phyloP scores from a whole-genome alignment of 2,113 vertebrate species.

The Tympanuchus pallidicinctus region DNA sequence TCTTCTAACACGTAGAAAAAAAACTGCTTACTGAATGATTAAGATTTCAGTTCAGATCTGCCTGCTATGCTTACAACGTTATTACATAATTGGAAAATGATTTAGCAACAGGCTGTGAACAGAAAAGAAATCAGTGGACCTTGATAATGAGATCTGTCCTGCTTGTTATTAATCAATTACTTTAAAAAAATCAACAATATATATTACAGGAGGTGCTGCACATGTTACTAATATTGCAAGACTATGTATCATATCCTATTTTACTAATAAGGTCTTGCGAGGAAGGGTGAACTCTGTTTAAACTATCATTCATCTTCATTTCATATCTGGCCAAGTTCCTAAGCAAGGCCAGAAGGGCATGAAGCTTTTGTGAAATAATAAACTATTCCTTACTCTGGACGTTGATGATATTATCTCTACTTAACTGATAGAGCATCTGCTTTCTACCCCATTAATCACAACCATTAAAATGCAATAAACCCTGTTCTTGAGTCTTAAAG shows the following conservation, averaged over 20 bases:
- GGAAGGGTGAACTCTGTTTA: conserved; percentile 46
- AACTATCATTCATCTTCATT: conserved; percentile 69
- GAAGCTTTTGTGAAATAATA: conserved; percentile 49
- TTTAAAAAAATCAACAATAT: background rate
- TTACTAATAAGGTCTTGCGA: conserved; percentile 47
- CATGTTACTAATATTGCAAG: conserved; percentile 23
- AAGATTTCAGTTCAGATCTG: conserved; percentile 4
- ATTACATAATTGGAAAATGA: conserved; percentile 45
- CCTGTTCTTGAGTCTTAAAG: background rate
- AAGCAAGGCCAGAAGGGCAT: conserved; percentile 63
- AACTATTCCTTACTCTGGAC: conserved; percentile 26
- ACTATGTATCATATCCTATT: background rate
- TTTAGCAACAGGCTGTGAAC: conserved; percentile 29
- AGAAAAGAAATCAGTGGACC: conserved; percentile 43
- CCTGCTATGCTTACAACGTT: conserved; percentile 7
- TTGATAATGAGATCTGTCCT: conserved; percentile 52
- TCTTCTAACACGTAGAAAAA: background rate
- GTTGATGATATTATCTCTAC: conserved; percentile 31
- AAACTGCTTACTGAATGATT: conserved; percentile 17
- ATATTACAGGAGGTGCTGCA: conserved; percentile 10
- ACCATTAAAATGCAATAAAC: conserved; percentile 30
- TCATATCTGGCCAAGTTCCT: conserved; percentile 54
- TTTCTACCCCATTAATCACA: conserved; percentile 60
- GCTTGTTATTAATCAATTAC: conserved; percentile 34
- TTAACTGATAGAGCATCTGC: conserved; percentile 42